phyloP scores from a whole-genome alignment of 1,140 invertebrate genomes.

The Trichonephila inaurata region DNA sequence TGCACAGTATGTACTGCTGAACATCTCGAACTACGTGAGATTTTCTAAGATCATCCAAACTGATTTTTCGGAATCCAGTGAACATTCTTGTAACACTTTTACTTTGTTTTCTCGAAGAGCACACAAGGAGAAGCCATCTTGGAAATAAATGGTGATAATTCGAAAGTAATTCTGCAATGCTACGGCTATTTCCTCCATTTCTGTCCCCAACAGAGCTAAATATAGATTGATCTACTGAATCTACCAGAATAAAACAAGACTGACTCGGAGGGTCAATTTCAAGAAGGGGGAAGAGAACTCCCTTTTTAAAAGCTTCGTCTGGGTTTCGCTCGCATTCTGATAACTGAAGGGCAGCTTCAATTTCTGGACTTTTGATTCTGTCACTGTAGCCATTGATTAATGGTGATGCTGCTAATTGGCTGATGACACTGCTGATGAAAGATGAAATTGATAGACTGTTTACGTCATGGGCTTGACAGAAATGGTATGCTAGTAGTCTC shows the following conservation, averaged over 20 bases:
- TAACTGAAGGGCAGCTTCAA: conserved; percentile 78
- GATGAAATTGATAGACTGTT: conserved; percentile 87
- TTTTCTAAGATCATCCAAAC: conserved; percentile 92
- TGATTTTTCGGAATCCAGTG: conserved; percentile 92
- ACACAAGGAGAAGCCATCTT: conserved; percentile 94
- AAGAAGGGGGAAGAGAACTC: conserved; percentile 91
- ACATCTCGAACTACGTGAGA: conserved; percentile 92
- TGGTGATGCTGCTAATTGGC: conserved; percentile 86
- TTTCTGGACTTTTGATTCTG: conserved; percentile 88
- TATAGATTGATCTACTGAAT: conserved; percentile 93
- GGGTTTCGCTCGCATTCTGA: conserved; percentile 85
- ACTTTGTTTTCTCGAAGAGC: conserved; percentile 90
- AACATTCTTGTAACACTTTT: conserved; percentile 94
- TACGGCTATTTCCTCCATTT: conserved; percentile 61
- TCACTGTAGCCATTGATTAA: conserved; percentile 87
- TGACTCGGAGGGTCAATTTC: conserved; percentile 90
- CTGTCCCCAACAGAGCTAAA: conserved; percentile 62
- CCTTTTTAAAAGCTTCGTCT: conserved; percentile 94
- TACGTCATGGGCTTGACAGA: conserved; percentile 87
- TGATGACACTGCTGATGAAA: conserved; percentile 91
- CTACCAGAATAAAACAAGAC: conserved; percentile 91
- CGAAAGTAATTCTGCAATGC: conserved; percentile 85
- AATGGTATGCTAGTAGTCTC: conserved; percentile 90
- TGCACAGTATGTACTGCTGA: conserved; percentile 95
- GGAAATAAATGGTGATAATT: conserved; percentile 96